phyloP scores from a whole-genome alignment of 2,113 vertebrate genomes.

The Hippocampus abdominalis region DNA sequence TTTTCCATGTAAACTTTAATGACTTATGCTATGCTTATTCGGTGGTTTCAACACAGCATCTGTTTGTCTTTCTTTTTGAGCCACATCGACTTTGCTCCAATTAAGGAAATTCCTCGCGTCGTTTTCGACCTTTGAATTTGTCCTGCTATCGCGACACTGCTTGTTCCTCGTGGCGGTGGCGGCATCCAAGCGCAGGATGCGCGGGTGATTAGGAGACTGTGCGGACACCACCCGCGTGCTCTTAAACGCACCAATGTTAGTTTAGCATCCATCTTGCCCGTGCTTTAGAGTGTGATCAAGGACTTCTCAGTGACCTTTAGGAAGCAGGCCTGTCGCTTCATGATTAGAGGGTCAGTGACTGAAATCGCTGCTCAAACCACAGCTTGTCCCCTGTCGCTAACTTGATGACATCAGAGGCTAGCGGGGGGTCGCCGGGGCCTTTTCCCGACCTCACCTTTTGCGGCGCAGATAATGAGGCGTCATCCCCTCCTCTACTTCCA shows the following conservation, averaged over 20 bases:
- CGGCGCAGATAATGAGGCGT: constrained; percentile 56
- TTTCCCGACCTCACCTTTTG: constrained; percentile 56
- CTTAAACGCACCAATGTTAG: constrained; percentile 26
- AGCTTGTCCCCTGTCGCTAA: constrained; percentile 33
- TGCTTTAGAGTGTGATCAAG: constrained; percentile 40
- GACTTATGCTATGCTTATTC: not conserved
- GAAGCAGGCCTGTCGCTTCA: constrained; percentile 40
- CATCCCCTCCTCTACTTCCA: constrained; percentile 40
- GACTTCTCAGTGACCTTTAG: constrained; percentile 44
- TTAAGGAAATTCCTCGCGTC: constrained; percentile 57
- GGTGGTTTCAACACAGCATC: constrained; percentile 2
- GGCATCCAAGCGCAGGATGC: constrained; percentile 23
- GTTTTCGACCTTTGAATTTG: constrained; percentile 44
- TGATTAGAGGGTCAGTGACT: constrained; percentile 60
- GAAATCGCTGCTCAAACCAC: constrained; percentile 50
- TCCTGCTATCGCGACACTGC: constrained; percentile 37
- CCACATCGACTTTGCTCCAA: constrained; percentile 47
- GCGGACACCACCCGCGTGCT: constrained; percentile 3
- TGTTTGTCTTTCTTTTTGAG: constrained; percentile 31
- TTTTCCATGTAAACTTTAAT: not conserved
- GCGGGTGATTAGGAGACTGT: constrained; percentile 25
- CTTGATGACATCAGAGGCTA: constrained; percentile 65
- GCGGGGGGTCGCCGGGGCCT: constrained; percentile 38
- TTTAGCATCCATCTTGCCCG: constrained; percentile 35
- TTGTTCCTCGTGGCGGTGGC: constrained; percentile 34